phyloP scores from a whole-genome alignment of 1,140 invertebrate species.

The Pantala flavescens region DNA sequence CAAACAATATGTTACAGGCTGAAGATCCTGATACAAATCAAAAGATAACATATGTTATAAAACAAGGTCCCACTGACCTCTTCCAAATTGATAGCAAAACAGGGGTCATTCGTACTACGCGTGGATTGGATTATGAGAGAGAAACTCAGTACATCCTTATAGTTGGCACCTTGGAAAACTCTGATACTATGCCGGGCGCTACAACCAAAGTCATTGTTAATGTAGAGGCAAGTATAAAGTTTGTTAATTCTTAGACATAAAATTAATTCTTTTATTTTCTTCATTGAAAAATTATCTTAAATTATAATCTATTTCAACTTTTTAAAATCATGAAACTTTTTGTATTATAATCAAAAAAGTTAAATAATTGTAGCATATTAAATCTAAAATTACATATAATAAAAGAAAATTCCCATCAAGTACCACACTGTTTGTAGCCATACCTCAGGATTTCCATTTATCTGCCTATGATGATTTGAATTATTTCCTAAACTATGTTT shows the following conservation, averaged over 20 bases:
- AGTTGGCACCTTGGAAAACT: constrained; percentile 72
- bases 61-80: constrained; percentile 65
- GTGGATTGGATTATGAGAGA: constrained; percentile 68
- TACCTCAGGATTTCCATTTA: too few relatives aligned
- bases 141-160: constrained; percentile 60
- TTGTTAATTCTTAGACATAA: constrained; percentile 13
- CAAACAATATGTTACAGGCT: constrained; percentile 38
- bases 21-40: constrained; percentile 67
- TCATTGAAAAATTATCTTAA: constrained; percentile 19
- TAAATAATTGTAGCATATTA: too few relatives aligned
- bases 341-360: constrained; percentile 19
- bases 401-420: too few relatives aligned
- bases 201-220: constrained; percentile 64
- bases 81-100: constrained; percentile 71
- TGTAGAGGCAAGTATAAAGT: constrained; percentile 51
- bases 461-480: too few relatives aligned
- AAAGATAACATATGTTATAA: constrained; percentile 69
- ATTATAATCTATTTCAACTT: neutral
- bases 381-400: too few relatives aligned
- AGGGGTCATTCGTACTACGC: constrained; percentile 62
- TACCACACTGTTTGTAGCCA: too few relatives aligned
- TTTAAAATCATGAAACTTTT: constrained; percentile 13
- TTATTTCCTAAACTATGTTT: too few relatives aligned
- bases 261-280: constrained; percentile 19
- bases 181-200: constrained; percentile 51